Percentiles rank a stretch among this genome's conserved stretches.
Conservation (phyloP, 2,113 vertebrate species). For the Oncorhynchus masou region DNA sequence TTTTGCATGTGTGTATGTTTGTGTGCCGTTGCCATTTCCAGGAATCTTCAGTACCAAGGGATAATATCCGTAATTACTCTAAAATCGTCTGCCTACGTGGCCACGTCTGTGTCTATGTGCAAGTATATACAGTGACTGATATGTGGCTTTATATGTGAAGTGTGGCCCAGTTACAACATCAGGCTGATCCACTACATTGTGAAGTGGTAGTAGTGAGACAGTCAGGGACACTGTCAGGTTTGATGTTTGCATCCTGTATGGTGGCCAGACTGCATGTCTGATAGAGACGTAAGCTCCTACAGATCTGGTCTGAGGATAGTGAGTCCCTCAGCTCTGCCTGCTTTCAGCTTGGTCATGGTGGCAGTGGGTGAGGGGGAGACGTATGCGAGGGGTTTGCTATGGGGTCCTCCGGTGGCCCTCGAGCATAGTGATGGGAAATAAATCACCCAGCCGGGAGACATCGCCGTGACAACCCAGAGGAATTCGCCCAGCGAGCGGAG, state of each 20-base stretch:
- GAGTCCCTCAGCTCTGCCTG: neutral
- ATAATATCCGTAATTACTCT: neutral
- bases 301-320: neutral
- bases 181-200: too few species aligned
- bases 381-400: neutral
- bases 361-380: too few species aligned
- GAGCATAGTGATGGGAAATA: neutral
- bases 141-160: too few species aligned
- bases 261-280: neutral
- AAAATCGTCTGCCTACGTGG: neutral
- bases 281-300: neutral
- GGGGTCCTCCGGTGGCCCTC: neutral
- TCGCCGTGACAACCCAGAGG: neutral
- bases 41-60: neutral
- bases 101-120: neutral
- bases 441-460: neutral
- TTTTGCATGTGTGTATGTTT: neutral
- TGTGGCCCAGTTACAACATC: too few species aligned
- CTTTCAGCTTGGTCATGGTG: neutral
- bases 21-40: slow-evolving; percentile 48
- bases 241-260: too few species aligned
- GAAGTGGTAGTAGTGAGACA: too few species aligned
- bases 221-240: too few species aligned
- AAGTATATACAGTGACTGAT: neutral
- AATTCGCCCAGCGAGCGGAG: neutral